Percentiles rank a stretch among this genome's conserved stretches.
phyloP scores from a whole-genome alignment of 1,140 invertebrate species.

The Drosophila subpulchrella region DNA sequence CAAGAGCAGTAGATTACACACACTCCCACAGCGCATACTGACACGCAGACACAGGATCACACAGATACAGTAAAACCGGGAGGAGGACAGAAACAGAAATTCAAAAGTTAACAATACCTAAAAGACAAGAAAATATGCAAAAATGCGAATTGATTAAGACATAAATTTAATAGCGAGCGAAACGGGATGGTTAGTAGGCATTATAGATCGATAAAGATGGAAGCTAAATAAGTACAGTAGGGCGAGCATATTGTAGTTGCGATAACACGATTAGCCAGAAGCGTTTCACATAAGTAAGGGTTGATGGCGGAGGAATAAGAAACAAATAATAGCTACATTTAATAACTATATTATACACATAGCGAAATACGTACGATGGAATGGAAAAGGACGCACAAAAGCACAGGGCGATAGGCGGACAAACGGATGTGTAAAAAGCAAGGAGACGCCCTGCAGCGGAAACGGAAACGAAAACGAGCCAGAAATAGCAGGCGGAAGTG shows the following conservation, averaged over 20 bases:
- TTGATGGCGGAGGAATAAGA: conserved; percentile 30
- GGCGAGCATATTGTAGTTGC: conserved; percentile 71
- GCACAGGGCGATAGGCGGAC: conserved; percentile 1
- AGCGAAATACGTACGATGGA: conserved; percentile 66
- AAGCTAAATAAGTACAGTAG: conserved; percentile 66
- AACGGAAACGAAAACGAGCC: conserved; percentile 26
- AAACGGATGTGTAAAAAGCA: conserved; percentile 24
- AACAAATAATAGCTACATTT: conserved; percentile 80
- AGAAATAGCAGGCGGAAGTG: conserved; percentile 6
- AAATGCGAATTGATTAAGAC: conserved; percentile 78
- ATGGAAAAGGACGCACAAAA: background rate
- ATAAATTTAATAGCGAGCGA: conserved; percentile 65
- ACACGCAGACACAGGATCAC: conserved; percentile 32
- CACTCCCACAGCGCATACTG: conserved; percentile 16
- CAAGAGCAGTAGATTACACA: conserved; percentile 39
- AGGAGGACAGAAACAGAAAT: conserved; percentile 56
- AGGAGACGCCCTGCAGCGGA: conserved; percentile 1
- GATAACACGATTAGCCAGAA: conserved; percentile 63
- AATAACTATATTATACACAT: conserved; percentile 76
- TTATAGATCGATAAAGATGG: conserved; percentile 6
- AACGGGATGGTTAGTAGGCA: conserved; percentile 44
- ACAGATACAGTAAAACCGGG: conserved; percentile 30
- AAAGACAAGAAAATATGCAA: conserved; percentile 82
- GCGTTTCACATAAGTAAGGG: conserved; percentile 48
- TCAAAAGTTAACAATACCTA: conserved; percentile 84